Evolutionary conservation across 2,113 vertebrate genomes (phyloP).

Genomic region (Sceloporus tristichus): DNA sequence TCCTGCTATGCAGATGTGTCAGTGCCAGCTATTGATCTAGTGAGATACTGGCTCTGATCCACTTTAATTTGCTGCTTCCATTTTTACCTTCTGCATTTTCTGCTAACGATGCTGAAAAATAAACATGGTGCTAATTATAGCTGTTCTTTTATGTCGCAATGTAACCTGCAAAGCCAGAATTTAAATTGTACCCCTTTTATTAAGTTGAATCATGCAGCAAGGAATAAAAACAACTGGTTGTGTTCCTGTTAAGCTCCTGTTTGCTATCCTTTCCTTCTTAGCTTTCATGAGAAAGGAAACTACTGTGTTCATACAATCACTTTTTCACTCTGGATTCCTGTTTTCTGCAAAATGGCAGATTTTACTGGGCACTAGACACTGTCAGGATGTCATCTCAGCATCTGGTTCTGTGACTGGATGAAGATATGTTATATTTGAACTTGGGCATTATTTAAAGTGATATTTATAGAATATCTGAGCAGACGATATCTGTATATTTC

Average conservation of each 20-base stretch:
- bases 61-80: conserved; percentile 70
- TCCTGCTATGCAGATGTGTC: conserved; percentile 39
- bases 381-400: neutral
- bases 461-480: neutral
- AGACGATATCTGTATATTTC: conserved; percentile 9
- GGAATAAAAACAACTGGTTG: conserved; percentile 39
- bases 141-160: conserved; percentile 53
- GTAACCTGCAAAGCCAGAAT: conserved; percentile 41
- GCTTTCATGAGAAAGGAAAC: conserved; percentile 12
- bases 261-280: conserved; percentile 30
- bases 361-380: neutral
- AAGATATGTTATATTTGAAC: neutral
- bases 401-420: rapidly evolving
- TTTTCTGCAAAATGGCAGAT: neutral
- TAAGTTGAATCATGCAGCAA: conserved; percentile 49
- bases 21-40: conserved; percentile 61
- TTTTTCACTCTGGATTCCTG: neutral
- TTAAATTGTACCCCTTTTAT: conserved; percentile 42
- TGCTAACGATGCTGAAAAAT: conserved; percentile 63
- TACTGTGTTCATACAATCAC: neutral
- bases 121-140: conserved; percentile 60
- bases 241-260: conserved; percentile 21
- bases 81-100: conserved; percentile 64
- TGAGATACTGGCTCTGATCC: conserved; percentile 49
- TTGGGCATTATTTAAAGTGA: neutral